phyloP scores from a whole-genome alignment of 2,888 invertebrate species.

The Gymnoscelis rufifasciata region DNA sequence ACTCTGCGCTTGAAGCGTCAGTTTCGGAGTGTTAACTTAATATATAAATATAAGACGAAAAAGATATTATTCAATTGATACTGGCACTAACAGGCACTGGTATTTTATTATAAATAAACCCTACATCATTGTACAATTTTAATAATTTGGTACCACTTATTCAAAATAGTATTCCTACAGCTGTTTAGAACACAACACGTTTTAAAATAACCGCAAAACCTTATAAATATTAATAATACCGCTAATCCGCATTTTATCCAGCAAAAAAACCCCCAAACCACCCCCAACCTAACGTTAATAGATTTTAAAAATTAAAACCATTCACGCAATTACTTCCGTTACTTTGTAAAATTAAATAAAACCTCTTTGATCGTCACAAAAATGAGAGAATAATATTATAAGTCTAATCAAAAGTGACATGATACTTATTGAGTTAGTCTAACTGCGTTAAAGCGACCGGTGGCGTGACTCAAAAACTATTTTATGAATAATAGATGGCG shows the following conservation, averaged over 20 bases:
- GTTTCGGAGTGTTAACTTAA: too few relatives aligned
- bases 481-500: conserved; percentile 79
- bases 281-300: conserved; percentile 56
- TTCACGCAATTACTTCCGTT: conserved; percentile 65
- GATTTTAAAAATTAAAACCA: conserved; percentile 71
- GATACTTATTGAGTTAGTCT: conserved; percentile 75
- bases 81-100: too few relatives aligned
- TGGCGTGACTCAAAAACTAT: conserved; percentile 78
- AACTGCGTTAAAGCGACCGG: conserved; percentile 70
- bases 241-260: conserved; percentile 70
- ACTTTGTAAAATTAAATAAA: conserved; percentile 61
- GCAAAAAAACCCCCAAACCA: conserved; percentile 48
- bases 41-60: too few relatives aligned
- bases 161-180: too few relatives aligned
- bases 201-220: conserved; percentile 53
- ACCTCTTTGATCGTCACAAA: conserved; percentile 66
- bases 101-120: too few relatives aligned
- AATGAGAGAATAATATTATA: conserved; percentile 37
- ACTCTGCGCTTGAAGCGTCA: too few relatives aligned
- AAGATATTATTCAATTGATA: too few relatives aligned
- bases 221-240: conserved; percentile 67
- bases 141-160: too few relatives aligned
- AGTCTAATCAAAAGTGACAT: conserved; percentile 76
- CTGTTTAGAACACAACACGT: too few relatives aligned
- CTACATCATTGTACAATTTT: too few relatives aligned